Evolutionary conservation across 1,140 invertebrate species (phyloP).

Genomic region (Drosophila lacertosa): DNA sequence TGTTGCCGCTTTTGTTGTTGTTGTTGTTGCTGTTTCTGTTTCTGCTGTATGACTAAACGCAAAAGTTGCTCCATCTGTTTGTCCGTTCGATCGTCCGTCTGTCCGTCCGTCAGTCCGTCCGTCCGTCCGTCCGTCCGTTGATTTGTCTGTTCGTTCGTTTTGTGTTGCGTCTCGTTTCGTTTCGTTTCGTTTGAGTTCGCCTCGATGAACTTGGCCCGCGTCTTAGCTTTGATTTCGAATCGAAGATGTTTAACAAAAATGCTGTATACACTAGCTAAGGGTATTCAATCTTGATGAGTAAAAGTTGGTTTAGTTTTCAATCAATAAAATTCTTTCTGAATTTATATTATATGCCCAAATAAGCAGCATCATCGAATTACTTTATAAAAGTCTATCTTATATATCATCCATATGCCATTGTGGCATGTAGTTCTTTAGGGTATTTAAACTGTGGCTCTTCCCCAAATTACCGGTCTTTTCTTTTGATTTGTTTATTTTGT

Average conservation of each 20-base stretch:
- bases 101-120: background rate
- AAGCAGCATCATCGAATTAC: no score
- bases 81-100: background rate
- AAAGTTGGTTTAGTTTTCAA: no score
- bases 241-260: no score
- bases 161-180: constrained; percentile 13
- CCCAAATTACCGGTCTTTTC: no score
- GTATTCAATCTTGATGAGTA: no score
- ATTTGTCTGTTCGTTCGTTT: constrained; percentile 11
- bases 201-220: constrained; percentile 50
- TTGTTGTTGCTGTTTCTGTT: constrained; percentile 34
- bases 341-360: no score
- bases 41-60: constrained; percentile 67
- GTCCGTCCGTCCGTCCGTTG: background rate
- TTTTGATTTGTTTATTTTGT: constrained; percentile 25
- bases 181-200: constrained; percentile 24
- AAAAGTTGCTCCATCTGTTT: constrained; percentile 11
- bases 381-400: no score
- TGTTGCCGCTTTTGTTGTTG: background rate
- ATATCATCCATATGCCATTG: no score
- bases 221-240: constrained; percentile 23
- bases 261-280: no score
- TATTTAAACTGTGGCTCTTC: no score
- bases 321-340: no score
- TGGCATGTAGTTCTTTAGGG: no score